Conservation (phyloP, 1,140 invertebrate species). For the Scaptomyza hsui region DNA sequence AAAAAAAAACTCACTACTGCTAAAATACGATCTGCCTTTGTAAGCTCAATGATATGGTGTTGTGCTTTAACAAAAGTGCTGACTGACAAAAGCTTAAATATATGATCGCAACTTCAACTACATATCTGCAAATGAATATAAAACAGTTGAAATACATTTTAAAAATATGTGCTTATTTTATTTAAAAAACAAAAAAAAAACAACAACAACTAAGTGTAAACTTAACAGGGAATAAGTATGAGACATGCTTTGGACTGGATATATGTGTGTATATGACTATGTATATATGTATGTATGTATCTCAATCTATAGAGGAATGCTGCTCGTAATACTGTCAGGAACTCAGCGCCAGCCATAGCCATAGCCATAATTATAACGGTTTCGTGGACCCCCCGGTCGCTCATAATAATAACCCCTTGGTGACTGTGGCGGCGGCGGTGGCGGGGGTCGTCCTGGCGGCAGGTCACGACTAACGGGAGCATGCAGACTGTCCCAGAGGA, state of each 20-base stretch:
- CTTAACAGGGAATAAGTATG: background rate
- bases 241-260: conserved; percentile 1
- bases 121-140: too few species aligned
- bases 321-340: conserved; percentile 20
- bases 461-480: conserved; percentile 64
- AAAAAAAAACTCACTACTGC: background rate
- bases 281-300: background rate
- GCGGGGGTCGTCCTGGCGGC: conserved; percentile 38
- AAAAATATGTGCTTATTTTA: background rate
- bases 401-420: conserved; percentile 56
- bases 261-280: background rate
- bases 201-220: background rate
- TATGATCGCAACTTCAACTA: too few species aligned
- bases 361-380: conserved; percentile 26
- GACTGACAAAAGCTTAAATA: background rate
- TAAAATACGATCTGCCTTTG: too few species aligned
- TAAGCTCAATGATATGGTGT: too few species aligned
- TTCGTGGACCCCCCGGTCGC: conserved; percentile 24
- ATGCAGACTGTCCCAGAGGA: conserved; percentile 70
- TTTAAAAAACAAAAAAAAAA: background rate
- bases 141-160: background rate
- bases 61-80: too few species aligned
- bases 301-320: conserved; percentile 5
- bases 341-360: conserved; percentile 54
- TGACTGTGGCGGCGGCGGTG: background rate